Evolutionary conservation across 2,113 vertebrate genomes (phyloP).

Genomic region (Nothocercus nigrocapillus): DNA sequence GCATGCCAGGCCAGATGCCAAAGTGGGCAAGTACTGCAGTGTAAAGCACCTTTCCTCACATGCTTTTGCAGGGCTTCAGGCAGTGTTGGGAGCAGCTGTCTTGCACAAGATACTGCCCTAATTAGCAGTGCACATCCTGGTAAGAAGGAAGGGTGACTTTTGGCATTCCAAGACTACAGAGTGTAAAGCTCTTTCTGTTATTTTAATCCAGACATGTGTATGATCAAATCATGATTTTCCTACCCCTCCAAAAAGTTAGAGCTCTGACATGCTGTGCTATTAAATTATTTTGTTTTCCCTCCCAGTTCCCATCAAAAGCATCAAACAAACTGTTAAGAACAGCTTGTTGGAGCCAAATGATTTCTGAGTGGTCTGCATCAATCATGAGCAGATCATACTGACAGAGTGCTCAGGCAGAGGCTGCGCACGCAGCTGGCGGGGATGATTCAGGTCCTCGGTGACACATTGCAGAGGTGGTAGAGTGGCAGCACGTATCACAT

Average conservation of each 20-base stretch:
- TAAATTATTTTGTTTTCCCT: neutral
- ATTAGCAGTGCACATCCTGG: neutral
- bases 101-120: rapidly evolving
- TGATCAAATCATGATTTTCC: neutral
- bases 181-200: neutral
- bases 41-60: neutral
- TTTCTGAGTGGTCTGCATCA: neutral
- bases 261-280: neutral
- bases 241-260: neutral
- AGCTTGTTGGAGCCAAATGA: slow-evolving; percentile 1
- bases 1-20: neutral
- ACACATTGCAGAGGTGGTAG: neutral
- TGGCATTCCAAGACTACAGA: neutral
- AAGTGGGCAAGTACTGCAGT: neutral
- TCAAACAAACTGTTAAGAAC: slow-evolving; percentile 11
- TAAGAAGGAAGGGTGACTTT: neutral
- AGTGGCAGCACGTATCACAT: neutral
- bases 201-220: neutral
- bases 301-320: neutral
- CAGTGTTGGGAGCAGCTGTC: neutral
- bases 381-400: neutral
- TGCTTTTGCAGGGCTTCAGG: neutral
- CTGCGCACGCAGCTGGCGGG: neutral
- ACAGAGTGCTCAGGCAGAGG: neutral
- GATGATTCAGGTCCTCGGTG: neutral